Conservation (phyloP, 2,888 invertebrate species). For the Dione vanillae region DNA sequence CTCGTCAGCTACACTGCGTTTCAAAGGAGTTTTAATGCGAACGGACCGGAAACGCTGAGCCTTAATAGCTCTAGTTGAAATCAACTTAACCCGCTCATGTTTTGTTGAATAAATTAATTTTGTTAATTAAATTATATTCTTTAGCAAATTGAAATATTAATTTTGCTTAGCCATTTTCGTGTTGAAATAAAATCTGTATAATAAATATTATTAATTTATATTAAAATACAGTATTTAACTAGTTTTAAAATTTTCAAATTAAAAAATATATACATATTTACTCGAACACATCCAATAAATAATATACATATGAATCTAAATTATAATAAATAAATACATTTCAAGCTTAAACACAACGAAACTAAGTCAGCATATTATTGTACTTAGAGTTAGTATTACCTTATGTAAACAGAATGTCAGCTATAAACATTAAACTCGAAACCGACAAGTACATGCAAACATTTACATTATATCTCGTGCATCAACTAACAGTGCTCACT, state of each 20-base stretch:
- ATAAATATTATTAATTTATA: too few species aligned
- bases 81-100: slow-evolving; percentile 33
- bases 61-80: slow-evolving; percentile 36
- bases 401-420: slow-evolving; percentile 15
- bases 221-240: too few species aligned
- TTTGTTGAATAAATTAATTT: slow-evolving; percentile 28
- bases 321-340: neutral
- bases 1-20: slow-evolving; percentile 63
- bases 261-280: too few species aligned
- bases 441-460: slow-evolving; percentile 13
- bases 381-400: neutral
- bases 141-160: neutral
- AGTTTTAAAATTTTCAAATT: too few species aligned
- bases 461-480: slow-evolving; percentile 24
- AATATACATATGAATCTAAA: too few species aligned
- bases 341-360: neutral
- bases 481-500: slow-evolving; percentile 11
- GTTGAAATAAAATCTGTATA: neutral
- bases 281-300: too few species aligned
- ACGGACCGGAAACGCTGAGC: slow-evolving; percentile 36
- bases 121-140: slow-evolving; percentile 16
- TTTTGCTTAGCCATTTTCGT: neutral
- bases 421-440: slow-evolving; percentile 27
- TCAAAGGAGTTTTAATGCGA: slow-evolving; percentile 54
- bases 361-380: neutral